Conservation (phyloP, 2,797 vertebrate genomes). For the Pogonophryne albipinna region DNA sequence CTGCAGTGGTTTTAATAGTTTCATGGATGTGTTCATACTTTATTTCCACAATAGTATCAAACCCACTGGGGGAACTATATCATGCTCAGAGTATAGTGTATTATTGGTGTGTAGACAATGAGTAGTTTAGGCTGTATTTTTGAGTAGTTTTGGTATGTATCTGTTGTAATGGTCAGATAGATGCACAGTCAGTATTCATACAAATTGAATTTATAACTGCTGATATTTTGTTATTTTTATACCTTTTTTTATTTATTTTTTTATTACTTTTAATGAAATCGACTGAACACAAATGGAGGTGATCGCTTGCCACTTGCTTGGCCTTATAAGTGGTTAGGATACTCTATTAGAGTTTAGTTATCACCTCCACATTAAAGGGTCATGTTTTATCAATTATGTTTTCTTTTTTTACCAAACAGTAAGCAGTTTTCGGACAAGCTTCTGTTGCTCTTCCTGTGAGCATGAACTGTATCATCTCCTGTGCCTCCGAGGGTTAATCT, state of each 20-base stretch:
- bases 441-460: slow-evolving; percentile 17
- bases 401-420: slow-evolving; percentile 5
- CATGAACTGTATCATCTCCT: slow-evolving; percentile 12
- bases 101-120: not conserved
- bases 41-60: not conserved
- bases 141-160: slow-evolving; percentile 4
- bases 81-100: not conserved
- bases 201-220: not conserved
- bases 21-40: not conserved
- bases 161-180: not conserved
- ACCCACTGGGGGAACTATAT: not conserved
- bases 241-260: not conserved
- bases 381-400: not conserved
- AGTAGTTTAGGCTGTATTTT: not conserved
- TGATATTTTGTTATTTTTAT: not conserved
- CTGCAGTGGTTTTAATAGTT: not conserved
- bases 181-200: slow-evolving; percentile 3
- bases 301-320: not conserved
- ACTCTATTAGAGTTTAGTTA: not conserved
- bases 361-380: not conserved
- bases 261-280: not conserved
- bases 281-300: not conserved
- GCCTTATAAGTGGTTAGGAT: not conserved
- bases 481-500: slow-evolving; percentile 10
- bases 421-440: slow-evolving; percentile 21